Percentiles rank a stretch among this genome's conserved stretches.
Conservation (phyloP, 2,113 vertebrate genomes). For the Corythornis madagascariensis region DNA sequence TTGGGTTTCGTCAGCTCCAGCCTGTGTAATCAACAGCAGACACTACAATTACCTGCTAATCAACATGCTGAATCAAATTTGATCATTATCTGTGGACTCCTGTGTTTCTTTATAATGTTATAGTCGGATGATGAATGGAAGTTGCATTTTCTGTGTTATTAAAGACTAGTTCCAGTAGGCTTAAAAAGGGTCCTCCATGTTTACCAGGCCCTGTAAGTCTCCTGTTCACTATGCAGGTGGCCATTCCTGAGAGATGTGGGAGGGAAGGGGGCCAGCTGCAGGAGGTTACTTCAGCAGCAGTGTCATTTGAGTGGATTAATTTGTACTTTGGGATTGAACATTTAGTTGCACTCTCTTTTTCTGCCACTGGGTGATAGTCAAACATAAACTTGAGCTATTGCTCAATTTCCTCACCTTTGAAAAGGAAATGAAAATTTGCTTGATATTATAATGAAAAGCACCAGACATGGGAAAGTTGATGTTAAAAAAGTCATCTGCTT, state of each 20-base stretch:
- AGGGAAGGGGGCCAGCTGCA: background rate
- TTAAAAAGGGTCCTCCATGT: background rate
- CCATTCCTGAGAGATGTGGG: background rate
- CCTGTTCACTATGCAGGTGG: background rate
- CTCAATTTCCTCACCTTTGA: background rate
- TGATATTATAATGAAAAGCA: background rate
- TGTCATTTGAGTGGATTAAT: background rate
- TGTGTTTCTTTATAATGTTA: slow-evolving; percentile 21
- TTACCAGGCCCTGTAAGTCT: background rate
- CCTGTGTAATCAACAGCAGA: slow-evolving; percentile 18
- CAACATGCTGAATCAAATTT: slow-evolving; percentile 27
- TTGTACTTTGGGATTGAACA: background rate
- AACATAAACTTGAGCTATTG: background rate
- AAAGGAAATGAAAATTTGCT: background rate
- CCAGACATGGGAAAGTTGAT: background rate
- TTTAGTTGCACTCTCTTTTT: background rate
- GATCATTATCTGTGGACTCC: background rate
- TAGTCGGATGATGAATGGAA: background rate
- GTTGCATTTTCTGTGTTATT: background rate
- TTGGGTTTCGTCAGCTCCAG: slow-evolving; percentile 22
- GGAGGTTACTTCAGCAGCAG: background rate
- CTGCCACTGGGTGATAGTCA: slow-evolving; percentile 52
- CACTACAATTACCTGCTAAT: slow-evolving; percentile 2
- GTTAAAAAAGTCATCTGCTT: background rate
- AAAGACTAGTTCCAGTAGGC: background rate